A percentile compares a stretch with the other conserved stretches of the same genome.
These are phyloP conservation scores for Pseudoips prasinana DNA, from an alignment of 2,888 invertebrate species.

Conservation along the genomic window DNA sequence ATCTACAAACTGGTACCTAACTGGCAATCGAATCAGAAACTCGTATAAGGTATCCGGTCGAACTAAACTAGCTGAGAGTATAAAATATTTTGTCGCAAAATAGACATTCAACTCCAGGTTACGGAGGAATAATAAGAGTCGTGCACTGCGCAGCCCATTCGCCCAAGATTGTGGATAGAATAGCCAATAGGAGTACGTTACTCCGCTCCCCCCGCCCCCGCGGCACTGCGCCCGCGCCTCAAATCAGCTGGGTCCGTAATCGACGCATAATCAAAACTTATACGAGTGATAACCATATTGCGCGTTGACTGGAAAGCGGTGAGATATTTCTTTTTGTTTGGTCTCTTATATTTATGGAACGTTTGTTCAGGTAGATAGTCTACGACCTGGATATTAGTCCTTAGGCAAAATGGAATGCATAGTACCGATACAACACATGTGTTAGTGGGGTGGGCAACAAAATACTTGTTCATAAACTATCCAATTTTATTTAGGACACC, in stretches of 20 bases:
- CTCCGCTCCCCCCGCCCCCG: conserved; percentile 18
- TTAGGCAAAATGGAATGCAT: too few species aligned
- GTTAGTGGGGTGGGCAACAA: too few species aligned
- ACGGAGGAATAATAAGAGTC: conserved; percentile 36
- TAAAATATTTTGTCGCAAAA: conserved; percentile 14
- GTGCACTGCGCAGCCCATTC: conserved; percentile 52
- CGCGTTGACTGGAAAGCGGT: conserved; percentile 32
- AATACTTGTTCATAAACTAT: too few species aligned
- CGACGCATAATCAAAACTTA: conserved; percentile 52
- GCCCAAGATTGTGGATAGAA: conserved; percentile 45
- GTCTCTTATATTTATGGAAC: not conserved
- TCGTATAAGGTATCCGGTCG: conserved; percentile 16
- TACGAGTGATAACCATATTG: conserved; percentile 49
- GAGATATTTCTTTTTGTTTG: conserved; percentile 23
- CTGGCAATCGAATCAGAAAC: conserved; percentile 13
- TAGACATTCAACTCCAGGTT: conserved; percentile 29
- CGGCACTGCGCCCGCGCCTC: conserved; percentile 19
- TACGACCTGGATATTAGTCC: too few species aligned
- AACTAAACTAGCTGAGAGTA: conserved; percentile 8
- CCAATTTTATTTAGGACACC: too few species aligned
- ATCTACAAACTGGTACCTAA: conserved; percentile 10
- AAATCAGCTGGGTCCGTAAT: conserved; percentile 48
- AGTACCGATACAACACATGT: too few species aligned
- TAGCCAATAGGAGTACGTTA: conserved; percentile 41
- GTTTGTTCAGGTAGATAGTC: too few species aligned